Conservation (phyloP, 2,797 vertebrate genomes). For the Todus mexicanus region DNA sequence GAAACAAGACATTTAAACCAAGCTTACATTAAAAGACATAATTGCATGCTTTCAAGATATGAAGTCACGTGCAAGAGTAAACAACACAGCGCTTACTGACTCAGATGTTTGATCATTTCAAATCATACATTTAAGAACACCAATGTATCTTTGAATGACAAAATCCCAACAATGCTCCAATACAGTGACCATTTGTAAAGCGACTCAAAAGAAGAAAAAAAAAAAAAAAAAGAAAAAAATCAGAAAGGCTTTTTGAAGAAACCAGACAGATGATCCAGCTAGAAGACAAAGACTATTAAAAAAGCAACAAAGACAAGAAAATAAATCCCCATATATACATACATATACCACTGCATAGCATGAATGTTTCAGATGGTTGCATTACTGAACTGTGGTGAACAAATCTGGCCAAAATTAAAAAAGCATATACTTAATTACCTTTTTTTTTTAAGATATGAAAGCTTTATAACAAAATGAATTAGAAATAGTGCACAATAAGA, state of each 20-base stretch:
- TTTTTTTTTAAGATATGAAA: neutral
- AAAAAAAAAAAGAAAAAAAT: neutral
- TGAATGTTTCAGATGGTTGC: constrained; percentile 1
- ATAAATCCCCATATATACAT: neutral
- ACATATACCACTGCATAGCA: constrained; percentile 4
- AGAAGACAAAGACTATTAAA: constrained; percentile 17
- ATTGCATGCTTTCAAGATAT: constrained; percentile 19
- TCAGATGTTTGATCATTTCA: constrained; percentile 44
- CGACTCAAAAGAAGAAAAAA: neutral
- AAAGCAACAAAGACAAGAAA: constrained; percentile 4
- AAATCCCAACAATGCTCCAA: neutral
- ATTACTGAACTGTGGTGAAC: neutral
- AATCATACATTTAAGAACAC: constrained; percentile 48
- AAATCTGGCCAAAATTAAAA: neutral
- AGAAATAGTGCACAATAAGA: neutral
- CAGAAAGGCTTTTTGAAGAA: constrained; percentile 26
- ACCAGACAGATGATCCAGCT: constrained; percentile 26
- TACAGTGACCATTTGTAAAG: neutral
- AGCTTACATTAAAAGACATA: constrained; percentile 49
- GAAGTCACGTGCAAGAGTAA: constrained; percentile 40
- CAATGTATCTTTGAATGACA: constrained; percentile 60
- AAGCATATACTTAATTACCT: neutral
- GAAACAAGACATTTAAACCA: constrained; percentile 54
- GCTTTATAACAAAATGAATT: neutral
- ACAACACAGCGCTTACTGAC: neutral